Evolutionary conservation across 1,140 invertebrate species (phyloP), one percentile per base, ranked within the genome.

Genomic region (Listronotus bonariensis): DNA sequence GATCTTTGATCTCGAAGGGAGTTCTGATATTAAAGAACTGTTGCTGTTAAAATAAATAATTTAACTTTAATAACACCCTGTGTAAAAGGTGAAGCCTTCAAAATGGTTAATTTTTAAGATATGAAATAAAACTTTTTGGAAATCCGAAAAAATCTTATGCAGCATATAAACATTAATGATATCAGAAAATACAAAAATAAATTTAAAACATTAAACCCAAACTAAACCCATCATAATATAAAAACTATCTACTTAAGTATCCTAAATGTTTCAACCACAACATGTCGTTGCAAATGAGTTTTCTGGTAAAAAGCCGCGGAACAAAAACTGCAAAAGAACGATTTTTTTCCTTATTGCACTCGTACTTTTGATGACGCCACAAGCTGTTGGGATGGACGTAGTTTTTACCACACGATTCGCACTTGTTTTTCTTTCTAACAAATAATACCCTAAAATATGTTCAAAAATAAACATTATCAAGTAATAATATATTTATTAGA

Each of bases 341-440:
- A 68, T 17, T 68, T 67, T 68, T 67, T 32, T 66, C 52, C 55
- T 86, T 83, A 0, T 86, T 85, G 60, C 87, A 88, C 61, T 88
- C 86, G 66, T 86, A 84, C 46, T 82, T 82, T 63, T 84, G 77
- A 72, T 88, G 87, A 14, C 83, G 80, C 60, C 81, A 78, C 9
- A 85, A 67, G 6, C 82, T 84, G 18, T 80, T 78, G 57, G 82
- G 81, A 38, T 83, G 80, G 48, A 83, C 83, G 73, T 87, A 87
- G 2, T 77, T 76, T 55, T 84, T 80, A 12, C 80, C 81, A 49
- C 86, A 87, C 4, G 26, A 15, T 6, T 20, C 41, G 49, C 67
- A 68, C n/a, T n/a, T 38, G 32, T 63, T 52, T 15, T 45, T 9
- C 48, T 32, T 57, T 32, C 40, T 58, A 11, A 42, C 8, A 20